These are phyloP conservation scores for Drosophila yooni DNA, from an alignment of 2,888 invertebrate species.

Conservation along the genomic window DNA sequence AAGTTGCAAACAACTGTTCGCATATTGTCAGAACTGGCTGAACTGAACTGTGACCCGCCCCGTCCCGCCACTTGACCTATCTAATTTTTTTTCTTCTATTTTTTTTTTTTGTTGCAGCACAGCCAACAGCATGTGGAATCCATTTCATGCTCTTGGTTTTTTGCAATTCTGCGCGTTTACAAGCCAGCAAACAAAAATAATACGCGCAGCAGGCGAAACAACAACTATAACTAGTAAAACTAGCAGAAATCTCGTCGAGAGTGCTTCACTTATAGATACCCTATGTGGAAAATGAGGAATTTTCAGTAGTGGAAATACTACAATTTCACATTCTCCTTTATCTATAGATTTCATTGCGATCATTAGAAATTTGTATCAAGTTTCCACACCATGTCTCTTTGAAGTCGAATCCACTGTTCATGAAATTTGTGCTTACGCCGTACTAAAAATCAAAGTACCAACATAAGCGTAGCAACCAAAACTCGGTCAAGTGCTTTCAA, in stretches of 20 bases:
- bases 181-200: constrained; percentile 55
- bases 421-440: neutral
- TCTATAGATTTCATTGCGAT: neutral
- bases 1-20: constrained; percentile 8
- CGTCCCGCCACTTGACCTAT: constrained; percentile 6
- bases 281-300: neutral
- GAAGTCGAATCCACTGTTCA: neutral
- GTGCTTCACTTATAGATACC: neutral
- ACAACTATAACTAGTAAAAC: neutral
- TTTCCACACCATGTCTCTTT: neutral
- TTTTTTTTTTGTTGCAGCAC: neutral
- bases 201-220: constrained; percentile 26
- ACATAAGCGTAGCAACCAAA: constrained; percentile 26
- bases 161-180: constrained; percentile 40
- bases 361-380: neutral
- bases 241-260: neutral
- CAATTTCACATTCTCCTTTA: neutral
- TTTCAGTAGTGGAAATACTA: neutral
- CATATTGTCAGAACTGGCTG: constrained; percentile 18
- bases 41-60: constrained; percentile 11
- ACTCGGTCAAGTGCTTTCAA: constrained; percentile 53
- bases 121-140: constrained; percentile 4
- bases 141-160: constrained; percentile 15
- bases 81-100: neutral
- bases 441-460: constrained; percentile 44